These are phyloP conservation scores for Tamias sibiricus DNA, from an alignment of 2,113 vertebrate genomes.

Conservation along the genomic window DNA sequence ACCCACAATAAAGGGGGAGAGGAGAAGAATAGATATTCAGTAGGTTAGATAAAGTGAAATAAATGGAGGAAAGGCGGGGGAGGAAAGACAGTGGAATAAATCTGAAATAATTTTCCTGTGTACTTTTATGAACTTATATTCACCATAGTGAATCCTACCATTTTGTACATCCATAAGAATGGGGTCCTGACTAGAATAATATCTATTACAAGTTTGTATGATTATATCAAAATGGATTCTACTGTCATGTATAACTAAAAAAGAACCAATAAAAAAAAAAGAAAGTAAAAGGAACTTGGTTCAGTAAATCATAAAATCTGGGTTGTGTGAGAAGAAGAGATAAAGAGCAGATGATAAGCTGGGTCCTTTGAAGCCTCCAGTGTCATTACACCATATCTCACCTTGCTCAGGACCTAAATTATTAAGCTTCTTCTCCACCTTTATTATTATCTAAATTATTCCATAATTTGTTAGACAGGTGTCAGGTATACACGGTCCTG, in stretches of 20 bases:
- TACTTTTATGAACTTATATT: too few species aligned
- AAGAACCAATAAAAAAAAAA: background rate
- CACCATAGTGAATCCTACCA: too few species aligned
- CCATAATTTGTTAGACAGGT: background rate
- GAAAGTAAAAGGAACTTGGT: background rate
- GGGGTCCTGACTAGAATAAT: too few species aligned
- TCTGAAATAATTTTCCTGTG: too few species aligned
- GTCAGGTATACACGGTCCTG: background rate
- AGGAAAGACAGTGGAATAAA: too few species aligned
- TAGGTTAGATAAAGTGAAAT: too few species aligned
- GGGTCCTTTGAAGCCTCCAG: background rate
- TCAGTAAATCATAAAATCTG: background rate
- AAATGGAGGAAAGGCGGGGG: too few species aligned
- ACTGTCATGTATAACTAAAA: background rate
- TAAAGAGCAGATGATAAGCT: background rate
- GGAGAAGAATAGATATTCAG: too few species aligned
- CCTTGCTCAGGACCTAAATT: background rate
- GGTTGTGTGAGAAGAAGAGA: fast-evolving
- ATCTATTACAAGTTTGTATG: too few species aligned
- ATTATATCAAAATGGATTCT: too few species aligned
- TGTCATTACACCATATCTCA: background rate
- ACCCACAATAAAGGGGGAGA: too few species aligned
- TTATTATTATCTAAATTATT: background rate
- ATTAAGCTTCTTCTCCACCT: background rate
- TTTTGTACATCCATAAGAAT: too few species aligned